Conservation (phyloP, 2,797 vertebrate species). For the Premnoplex brunnescens region DNA sequence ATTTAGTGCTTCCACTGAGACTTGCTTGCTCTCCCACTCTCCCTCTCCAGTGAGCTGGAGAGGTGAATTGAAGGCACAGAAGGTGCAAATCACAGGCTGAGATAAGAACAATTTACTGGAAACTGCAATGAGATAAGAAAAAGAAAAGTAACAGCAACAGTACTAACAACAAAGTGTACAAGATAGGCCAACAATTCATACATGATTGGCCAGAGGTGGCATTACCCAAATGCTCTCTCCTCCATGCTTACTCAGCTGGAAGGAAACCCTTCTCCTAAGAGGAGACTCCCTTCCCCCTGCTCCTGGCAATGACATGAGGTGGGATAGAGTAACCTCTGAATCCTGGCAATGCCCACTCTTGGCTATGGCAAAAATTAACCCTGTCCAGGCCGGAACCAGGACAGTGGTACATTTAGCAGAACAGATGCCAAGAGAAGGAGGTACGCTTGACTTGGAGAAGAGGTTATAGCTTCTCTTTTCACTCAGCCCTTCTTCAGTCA, state of each 20-base stretch:
- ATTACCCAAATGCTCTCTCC: accelerated
- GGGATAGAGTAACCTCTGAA: neutral
- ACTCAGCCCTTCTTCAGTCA: neutral
- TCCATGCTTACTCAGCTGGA: neutral
- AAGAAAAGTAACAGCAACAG: neutral
- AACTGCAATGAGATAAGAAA: neutral
- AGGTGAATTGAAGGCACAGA: neutral
- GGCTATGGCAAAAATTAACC: neutral
- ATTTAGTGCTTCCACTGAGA: neutral
- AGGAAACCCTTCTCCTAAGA: neutral
- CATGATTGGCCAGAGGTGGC: neutral
- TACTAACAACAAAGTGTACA: neutral
- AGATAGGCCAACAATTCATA: neutral
- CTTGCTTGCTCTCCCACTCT: accelerated
- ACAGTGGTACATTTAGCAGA: neutral
- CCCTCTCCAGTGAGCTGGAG: accelerated
- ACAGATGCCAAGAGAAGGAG: neutral
- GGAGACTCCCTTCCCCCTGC: neutral
- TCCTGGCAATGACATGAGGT: neutral
- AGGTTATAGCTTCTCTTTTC: neutral
- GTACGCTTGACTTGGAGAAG: neutral
- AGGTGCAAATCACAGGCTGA: neutral
- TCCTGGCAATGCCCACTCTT: neutral
- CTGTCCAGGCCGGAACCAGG: neutral
- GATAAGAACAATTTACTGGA: neutral